Percentiles rank a stretch among this genome's conserved stretches.
These are phyloP conservation scores for Brotula barbata DNA, from an alignment of 2,797 vertebrate genomes.

Conservation along the genomic window DNA sequence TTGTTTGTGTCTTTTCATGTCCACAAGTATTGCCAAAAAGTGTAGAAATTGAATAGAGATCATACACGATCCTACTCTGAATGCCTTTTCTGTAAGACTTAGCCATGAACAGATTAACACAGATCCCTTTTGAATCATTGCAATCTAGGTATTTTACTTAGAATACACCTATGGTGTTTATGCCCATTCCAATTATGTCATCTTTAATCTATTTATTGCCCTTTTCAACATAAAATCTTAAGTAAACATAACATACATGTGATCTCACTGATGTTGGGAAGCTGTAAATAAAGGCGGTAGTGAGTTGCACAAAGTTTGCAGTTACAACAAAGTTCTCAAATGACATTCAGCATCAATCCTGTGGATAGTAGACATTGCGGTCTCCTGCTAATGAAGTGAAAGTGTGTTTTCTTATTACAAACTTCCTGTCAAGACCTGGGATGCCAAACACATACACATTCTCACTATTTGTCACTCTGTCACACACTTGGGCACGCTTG, in stretches of 20 bases:
- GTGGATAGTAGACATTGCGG: conserved; percentile 36
- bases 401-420: conserved; percentile 40
- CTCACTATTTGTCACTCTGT: background rate
- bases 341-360: conserved; percentile 30
- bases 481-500: conserved; percentile 16
- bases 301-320: conserved; percentile 26
- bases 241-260: background rate
- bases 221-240: background rate
- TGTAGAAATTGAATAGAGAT: background rate
- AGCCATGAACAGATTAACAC: conserved; percentile 30
- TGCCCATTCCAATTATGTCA: too few relatives aligned
- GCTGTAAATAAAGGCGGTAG: background rate
- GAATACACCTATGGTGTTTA: too few relatives aligned
- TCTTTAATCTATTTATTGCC: background rate
- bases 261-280: background rate
- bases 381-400: conserved; percentile 50
- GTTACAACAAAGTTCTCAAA: conserved; percentile 35
- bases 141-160: too few relatives aligned
- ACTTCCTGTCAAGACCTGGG: conserved; percentile 44
- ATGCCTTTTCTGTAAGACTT: background rate
- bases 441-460: conserved; percentile 25
- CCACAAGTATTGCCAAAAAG: background rate
- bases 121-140: conserved; percentile 48
- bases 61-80: background rate
- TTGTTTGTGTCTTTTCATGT: conserved; percentile 45